Evolutionary conservation across 1,140 invertebrate genomes (phyloP).

Genomic region (Mycetomoellerius zeteki): DNA sequence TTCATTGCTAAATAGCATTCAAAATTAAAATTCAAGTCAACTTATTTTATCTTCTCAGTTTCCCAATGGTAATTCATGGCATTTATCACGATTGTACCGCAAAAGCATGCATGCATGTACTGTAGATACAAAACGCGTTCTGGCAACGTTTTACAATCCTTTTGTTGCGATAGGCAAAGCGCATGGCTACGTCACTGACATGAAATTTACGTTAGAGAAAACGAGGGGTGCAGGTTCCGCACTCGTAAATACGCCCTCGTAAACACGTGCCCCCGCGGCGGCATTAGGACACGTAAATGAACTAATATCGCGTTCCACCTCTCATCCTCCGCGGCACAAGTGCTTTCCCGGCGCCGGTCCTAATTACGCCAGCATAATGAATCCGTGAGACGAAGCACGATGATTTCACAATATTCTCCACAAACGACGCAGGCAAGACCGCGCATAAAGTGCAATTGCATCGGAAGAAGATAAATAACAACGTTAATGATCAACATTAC

Average conservation of each 20-base stretch:
- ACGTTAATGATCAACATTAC: background rate
- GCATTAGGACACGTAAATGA: slow-evolving; percentile 75
- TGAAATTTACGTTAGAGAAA: slow-evolving; percentile 59
- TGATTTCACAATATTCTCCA: slow-evolving; percentile 50
- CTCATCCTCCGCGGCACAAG: slow-evolving; percentile 53
- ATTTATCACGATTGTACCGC: slow-evolving; percentile 31
- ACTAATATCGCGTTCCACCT: slow-evolving; percentile 73
- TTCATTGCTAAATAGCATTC: background rate
- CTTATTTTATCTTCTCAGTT: slow-evolving; percentile 38
- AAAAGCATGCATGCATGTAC: background rate
- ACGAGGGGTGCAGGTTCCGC: slow-evolving; percentile 48
- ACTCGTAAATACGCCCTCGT: slow-evolving; percentile 67
- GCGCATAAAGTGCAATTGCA: background rate
- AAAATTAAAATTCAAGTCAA: background rate
- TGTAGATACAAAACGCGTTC: slow-evolving; percentile 4
- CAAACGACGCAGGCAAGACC: background rate
- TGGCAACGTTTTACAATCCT: slow-evolving; percentile 35
- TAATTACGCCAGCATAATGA: slow-evolving; percentile 74
- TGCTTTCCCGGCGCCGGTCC: slow-evolving; percentile 71
- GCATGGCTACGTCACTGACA: slow-evolving; percentile 49
- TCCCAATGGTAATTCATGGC: slow-evolving; percentile 25
- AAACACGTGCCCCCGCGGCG: slow-evolving; percentile 68
- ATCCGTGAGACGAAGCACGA: slow-evolving; percentile 46
- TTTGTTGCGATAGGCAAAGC: slow-evolving; percentile 44
- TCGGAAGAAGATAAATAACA: slow-evolving; percentile 1